These are phyloP conservation scores for Tyria jacobaeae DNA, from an alignment of 2,888 invertebrate species.

Conservation along the genomic window DNA sequence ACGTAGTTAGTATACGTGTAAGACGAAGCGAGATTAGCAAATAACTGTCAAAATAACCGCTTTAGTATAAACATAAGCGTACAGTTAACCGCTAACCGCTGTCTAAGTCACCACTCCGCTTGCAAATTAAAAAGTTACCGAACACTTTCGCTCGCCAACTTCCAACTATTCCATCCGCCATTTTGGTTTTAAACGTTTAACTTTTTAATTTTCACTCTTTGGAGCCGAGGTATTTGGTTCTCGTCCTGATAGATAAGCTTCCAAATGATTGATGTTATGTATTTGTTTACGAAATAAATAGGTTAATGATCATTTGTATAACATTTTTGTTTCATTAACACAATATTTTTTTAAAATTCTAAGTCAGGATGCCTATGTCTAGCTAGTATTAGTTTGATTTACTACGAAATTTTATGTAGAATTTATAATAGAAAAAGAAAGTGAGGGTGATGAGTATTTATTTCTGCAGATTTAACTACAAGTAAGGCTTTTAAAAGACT, in stretches of 20 bases:
- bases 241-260: conserved; percentile 17
- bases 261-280: conserved; percentile 20
- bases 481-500: no score
- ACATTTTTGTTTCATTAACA: conserved; percentile 3
- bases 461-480: no score
- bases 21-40: no score
- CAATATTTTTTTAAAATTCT: no score
- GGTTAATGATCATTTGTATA: not conserved
- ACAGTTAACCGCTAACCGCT: conserved; percentile 45
- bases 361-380: not conserved
- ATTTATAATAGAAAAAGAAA: no score
- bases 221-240: conserved; percentile 41
- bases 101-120: conserved; percentile 51
- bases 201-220: conserved; percentile 70
- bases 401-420: no score
- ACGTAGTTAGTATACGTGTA: no score
- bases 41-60: not conserved
- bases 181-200: conserved; percentile 75
- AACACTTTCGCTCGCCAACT: conserved; percentile 78
- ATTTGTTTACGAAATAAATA: conserved; percentile 9
- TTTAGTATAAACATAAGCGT: not conserved
- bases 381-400: no score
- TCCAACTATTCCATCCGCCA: conserved; percentile 76
- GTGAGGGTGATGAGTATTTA: no score
- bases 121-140: conserved; percentile 79